Conservation (phyloP, 2,113 vertebrate genomes). For the Xerus inauris region DNA sequence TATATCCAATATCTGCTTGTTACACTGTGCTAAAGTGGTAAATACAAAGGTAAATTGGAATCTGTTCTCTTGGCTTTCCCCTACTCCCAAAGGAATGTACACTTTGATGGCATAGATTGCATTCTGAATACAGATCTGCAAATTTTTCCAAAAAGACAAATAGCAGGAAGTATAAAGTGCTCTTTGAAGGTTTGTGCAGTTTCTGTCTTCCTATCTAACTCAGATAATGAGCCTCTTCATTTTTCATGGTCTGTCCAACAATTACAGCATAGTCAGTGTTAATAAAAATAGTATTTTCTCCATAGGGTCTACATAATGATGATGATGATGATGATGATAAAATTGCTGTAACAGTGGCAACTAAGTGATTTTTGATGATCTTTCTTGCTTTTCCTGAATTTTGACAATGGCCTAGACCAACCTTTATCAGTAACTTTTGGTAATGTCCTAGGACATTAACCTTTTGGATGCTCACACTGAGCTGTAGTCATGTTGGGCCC, state of each 20-base stretch:
- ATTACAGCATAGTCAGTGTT: neutral
- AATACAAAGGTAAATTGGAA: neutral
- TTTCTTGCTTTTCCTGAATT: neutral
- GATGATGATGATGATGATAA: neutral
- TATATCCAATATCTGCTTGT: neutral
- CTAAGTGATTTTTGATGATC: neutral
- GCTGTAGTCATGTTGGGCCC: neutral
- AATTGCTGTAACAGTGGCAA: neutral
- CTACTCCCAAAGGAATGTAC: neutral
- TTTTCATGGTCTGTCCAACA: neutral
- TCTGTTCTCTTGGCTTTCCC: neutral
- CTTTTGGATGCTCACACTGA: neutral
- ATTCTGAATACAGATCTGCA: neutral
- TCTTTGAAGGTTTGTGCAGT: neutral
- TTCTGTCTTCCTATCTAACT: neutral
- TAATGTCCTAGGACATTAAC: neutral
- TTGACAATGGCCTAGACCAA: neutral
- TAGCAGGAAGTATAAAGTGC: neutral
- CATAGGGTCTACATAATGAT: neutral
- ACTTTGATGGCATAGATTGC: neutral
- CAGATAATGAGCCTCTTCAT: neutral
- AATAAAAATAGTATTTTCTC: neutral
- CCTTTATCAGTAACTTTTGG: neutral
- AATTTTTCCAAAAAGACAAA: neutral
- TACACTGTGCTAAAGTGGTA: neutral